Percentiles rank a stretch among this genome's conserved stretches.
Evolutionary conservation across 2,113 vertebrate genomes (phyloP).

Genomic region (Miniopterus natalensis): DNA sequence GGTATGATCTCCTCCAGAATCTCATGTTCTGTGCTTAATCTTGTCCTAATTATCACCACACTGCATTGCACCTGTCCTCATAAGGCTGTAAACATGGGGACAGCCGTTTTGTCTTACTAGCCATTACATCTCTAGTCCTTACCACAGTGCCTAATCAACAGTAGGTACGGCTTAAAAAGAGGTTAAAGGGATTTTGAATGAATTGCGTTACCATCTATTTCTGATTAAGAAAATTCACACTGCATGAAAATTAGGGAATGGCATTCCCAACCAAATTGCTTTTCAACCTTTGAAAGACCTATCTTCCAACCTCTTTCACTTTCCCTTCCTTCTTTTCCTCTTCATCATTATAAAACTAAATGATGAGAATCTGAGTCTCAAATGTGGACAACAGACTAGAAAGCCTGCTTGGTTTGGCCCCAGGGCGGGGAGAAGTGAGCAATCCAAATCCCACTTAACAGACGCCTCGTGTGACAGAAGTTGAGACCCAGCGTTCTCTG

Average conservation of each 20-base stretch:
- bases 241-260: background rate
- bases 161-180: background rate
- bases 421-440: background rate
- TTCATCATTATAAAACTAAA: conserved; percentile 31
- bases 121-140: background rate
- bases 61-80: background rate
- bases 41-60: background rate
- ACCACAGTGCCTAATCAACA: background rate
- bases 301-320: background rate
- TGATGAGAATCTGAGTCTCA: background rate
- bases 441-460: background rate
- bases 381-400: background rate
- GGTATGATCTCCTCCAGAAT: background rate
- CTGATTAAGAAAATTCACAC: conserved; percentile 31
- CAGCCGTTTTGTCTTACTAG: background rate
- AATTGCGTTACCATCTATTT: background rate
- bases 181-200: background rate
- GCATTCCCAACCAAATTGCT: background rate
- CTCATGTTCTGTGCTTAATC: background rate
- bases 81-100: background rate
- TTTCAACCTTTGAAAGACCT: background rate
- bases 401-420: background rate
- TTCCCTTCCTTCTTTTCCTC: background rate
- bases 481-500: background rate
- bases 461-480: background rate